Percentiles rank a stretch among this genome's conserved stretches.
Conservation (phyloP, 2,797 vertebrate genomes). For the Rhynchonycteris naso region DNA sequence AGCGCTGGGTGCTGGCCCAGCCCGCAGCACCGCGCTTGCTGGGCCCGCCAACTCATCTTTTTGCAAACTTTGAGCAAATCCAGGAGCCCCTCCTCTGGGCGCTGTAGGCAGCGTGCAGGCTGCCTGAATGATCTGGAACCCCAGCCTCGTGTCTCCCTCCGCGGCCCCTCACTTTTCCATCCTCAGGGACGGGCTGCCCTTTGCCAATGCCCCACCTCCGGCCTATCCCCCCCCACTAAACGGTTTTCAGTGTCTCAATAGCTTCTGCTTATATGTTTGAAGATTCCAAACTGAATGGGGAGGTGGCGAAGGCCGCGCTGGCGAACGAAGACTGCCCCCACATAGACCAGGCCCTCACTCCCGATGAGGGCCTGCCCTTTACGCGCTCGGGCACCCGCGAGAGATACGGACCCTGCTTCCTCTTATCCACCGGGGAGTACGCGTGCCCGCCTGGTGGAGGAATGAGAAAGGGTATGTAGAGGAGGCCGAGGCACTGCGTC, state of each 20-base stretch:
- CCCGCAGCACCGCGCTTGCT: slow-evolving; percentile 82
- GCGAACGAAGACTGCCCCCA: slow-evolving; percentile 99
- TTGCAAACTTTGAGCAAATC: slow-evolving; percentile 84
- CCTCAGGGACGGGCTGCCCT: slow-evolving; percentile 78
- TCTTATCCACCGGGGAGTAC: slow-evolving; percentile 98
- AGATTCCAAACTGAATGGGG: slow-evolving; percentile 99
- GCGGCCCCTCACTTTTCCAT: background rate
- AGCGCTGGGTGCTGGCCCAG: slow-evolving; percentile 73
- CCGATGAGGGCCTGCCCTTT: slow-evolving; percentile 97
- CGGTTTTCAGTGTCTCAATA: slow-evolving; percentile 91
- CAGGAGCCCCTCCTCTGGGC: slow-evolving; percentile 70
- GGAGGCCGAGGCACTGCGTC: slow-evolving; percentile 80
- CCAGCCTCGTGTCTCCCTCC: slow-evolving; percentile 71
- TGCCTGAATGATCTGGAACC: slow-evolving; percentile 67
- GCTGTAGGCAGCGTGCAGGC: slow-evolving; percentile 69
- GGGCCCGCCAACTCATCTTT: slow-evolving; percentile 81
- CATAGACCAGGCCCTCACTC: slow-evolving; percentile 99
- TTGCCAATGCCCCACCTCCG: slow-evolving; percentile 66
- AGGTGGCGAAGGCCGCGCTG: slow-evolving; percentile 98
- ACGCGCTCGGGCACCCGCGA: slow-evolving; percentile 94
- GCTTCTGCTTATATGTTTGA: slow-evolving; percentile 94
- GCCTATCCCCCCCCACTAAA: slow-evolving; percentile 83
- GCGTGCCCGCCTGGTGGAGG: slow-evolving; percentile 97
- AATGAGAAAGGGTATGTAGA: slow-evolving; percentile 99
- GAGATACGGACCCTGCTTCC: slow-evolving; percentile 99